Evolutionary conservation across 2,797 vertebrate genomes (phyloP), one percentile per base, ranked within the genome.

Genomic region (Meda fulgida): DNA sequence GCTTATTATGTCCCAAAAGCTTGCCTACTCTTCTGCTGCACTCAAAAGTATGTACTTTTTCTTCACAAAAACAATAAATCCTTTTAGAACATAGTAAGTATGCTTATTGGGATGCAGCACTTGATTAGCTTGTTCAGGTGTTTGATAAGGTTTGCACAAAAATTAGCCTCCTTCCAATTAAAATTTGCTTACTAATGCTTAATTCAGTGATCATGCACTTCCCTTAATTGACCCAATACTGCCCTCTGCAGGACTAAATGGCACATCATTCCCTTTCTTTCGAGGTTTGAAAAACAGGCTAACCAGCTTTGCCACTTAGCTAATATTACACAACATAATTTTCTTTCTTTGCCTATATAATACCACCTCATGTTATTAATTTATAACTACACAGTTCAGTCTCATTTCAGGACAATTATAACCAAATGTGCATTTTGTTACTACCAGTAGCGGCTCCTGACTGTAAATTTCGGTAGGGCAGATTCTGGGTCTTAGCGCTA

Each of bases 191-290:
- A 14, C 69, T 10, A 19, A 19, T 13, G 46, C 72, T 51, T 73
- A 9, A 53, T 53, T 75, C 29, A 53, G 2, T 26, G 26, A 46
- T 26, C 23, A 2, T 40, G 4, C 23, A 58, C 73, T 38, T 55
- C 51, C 13, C 4, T 4, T 60, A 77, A 40, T 36, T 36, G 36
- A 65, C 29, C 46, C 26, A 79, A 79, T 48, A 19, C 40, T 79
- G 60, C 40, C 58, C 36, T 79, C 77, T 66, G 38, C 60, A 63
- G 77, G 77, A 63, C 18, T 36, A 76, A 65, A 65, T 18, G 14
- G 16, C 63, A 65, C 29, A 31, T 31, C 16, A 65, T 65, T 46
- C 19, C 23, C 23, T 13, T 71, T 71, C 21, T 55, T 55, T 21
- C 16, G 1, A 38, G 7, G 21, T 38, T 77, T 53, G 23, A 36